These are phyloP conservation scores for Carcina quercana DNA, from an alignment of 2,888 invertebrate species.

Conservation along the genomic window DNA sequence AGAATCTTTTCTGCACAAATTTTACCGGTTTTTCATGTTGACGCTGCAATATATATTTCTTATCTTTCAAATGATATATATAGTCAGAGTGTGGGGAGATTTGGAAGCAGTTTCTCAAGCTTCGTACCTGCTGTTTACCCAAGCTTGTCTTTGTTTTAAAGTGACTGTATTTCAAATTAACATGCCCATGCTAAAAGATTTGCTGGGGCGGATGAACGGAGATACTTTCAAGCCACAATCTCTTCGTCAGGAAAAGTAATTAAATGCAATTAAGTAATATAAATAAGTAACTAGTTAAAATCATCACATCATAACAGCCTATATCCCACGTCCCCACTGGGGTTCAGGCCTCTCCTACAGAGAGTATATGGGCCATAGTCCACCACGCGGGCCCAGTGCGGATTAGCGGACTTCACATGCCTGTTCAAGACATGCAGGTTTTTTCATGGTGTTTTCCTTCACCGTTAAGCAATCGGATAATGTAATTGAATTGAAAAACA, in stretches of 20 bases:
- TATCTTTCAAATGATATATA: slow-evolving; percentile 50
- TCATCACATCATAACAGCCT: no score
- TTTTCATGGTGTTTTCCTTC: no score
- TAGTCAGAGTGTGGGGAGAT: slow-evolving; percentile 54
- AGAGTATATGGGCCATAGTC: no score
- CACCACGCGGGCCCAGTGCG: no score
- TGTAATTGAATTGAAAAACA: no score
- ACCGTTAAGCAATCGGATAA: no score
- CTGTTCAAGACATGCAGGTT: no score
- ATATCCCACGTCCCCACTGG: no score
- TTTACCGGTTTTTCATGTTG: slow-evolving; percentile 42
- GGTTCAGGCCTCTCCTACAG: no score
- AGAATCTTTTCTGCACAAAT: slow-evolving; percentile 28
- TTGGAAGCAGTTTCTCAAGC: slow-evolving; percentile 56
- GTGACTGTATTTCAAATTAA: slow-evolving; percentile 49
- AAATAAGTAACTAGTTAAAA: no score
- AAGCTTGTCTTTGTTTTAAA: slow-evolving; percentile 60
- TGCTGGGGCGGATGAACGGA: slow-evolving; percentile 43
- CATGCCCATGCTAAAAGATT: slow-evolving; percentile 29
- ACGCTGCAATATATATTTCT: slow-evolving; percentile 47
- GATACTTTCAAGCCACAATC: slow-evolving; percentile 41
- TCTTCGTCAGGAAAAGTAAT: slow-evolving; percentile 40
- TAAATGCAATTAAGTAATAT: no score
- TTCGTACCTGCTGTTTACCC: slow-evolving; percentile 53
- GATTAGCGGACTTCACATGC: no score